phyloP scores from a whole-genome alignment of 2,113 vertebrate genomes.

The Rhea pennata region DNA sequence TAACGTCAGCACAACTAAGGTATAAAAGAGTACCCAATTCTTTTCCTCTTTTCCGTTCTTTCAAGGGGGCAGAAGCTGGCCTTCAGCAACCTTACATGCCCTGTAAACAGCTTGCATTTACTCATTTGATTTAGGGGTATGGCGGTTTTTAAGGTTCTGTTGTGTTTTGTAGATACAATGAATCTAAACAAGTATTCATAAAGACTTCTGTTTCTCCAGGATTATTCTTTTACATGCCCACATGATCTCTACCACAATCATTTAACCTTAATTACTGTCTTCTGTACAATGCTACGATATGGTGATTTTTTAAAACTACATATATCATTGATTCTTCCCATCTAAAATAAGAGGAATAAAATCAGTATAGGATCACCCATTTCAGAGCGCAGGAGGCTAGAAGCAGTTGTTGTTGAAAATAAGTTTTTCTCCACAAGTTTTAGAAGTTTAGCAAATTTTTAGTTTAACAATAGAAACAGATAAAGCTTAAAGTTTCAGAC shows the following conservation, averaged over 20 bases:
- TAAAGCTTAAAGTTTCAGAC: background rate
- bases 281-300: background rate
- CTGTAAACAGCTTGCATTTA: background rate
- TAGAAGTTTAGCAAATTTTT: background rate
- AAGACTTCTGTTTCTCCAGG: background rate
- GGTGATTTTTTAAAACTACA: background rate
- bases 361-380: background rate
- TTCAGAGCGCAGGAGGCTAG: background rate
- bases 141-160: background rate
- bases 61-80: background rate
- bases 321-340: background rate
- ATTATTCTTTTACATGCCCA: background rate
- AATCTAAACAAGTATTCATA: constrained; percentile 13
- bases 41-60: background rate
- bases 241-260: background rate
- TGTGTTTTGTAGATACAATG: background rate
- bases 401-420: background rate
- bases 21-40: background rate
- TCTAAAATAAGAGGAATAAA: background rate
- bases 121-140: background rate
- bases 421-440: background rate
- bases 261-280: background rate
- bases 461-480: background rate
- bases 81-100: background rate
- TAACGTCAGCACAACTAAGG: fast-evolving